Conservation (phyloP, 2,888 invertebrate genomes). For the Drosophila ustulata region DNA sequence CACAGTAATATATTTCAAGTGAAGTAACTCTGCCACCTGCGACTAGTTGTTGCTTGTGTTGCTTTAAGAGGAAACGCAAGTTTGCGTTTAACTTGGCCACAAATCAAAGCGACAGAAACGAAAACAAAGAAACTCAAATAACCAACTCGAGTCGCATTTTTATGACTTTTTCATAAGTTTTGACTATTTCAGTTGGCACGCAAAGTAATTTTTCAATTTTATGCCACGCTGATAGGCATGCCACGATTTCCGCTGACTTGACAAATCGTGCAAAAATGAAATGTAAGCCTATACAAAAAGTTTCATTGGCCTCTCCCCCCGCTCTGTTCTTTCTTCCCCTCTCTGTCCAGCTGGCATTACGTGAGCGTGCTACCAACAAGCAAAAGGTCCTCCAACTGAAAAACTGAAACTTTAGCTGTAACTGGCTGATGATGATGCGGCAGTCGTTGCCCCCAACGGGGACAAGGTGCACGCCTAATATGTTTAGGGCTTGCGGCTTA, state of each 20-base stretch:
- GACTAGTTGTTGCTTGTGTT: constrained; percentile 36
- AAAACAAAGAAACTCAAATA: constrained; percentile 34
- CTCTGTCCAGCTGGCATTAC: constrained; percentile 41
- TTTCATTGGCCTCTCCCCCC: constrained; percentile 16
- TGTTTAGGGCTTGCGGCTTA: constrained; percentile 68
- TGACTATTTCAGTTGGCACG: constrained; percentile 60
- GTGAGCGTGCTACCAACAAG: constrained; percentile 58
- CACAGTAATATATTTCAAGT: constrained; percentile 6
- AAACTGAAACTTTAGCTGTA: constrained; percentile 15
- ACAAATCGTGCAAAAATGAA: constrained; percentile 79
- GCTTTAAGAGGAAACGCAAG: constrained; percentile 43
- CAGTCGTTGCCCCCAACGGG: constrained; percentile 34
- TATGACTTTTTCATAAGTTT: constrained; percentile 72
- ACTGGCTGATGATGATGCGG: constrained; percentile 65
- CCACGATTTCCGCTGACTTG: constrained; percentile 83
- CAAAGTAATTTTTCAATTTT: constrained; percentile 82
- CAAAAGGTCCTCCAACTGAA: constrained; percentile 7
- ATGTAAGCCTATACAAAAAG: constrained; percentile 69
- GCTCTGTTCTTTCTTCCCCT: background rate
- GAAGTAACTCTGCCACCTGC: constrained; percentile 37
- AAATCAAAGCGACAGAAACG: constrained; percentile 57
- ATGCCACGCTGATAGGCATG: constrained; percentile 72
- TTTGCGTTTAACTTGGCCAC: constrained; percentile 68
- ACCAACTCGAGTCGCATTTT: constrained; percentile 47
- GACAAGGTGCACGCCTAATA: constrained; percentile 60